Conservation (phyloP, 2,113 vertebrate genomes). For the Ivindomyrus marchei region DNA sequence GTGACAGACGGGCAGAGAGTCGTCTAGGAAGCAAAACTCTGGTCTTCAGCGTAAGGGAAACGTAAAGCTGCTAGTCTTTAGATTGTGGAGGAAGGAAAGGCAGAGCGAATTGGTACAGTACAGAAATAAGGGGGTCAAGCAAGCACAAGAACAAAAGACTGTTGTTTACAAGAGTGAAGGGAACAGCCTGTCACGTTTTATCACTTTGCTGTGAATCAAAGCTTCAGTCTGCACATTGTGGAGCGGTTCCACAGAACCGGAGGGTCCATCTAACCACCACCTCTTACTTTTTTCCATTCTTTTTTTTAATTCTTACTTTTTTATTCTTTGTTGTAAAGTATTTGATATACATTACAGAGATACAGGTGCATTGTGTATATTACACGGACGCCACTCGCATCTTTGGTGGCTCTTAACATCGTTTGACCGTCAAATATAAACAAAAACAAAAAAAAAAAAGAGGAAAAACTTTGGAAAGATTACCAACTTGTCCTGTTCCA, state of each 20-base stretch:
- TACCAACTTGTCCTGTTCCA: constrained; percentile 66
- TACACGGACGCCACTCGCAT: constrained; percentile 81
- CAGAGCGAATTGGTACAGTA: constrained; percentile 39
- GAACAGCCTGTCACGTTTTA: constrained; percentile 73
- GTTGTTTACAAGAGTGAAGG: constrained; percentile 39
- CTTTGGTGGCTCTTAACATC: constrained; percentile 78
- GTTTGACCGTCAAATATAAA: constrained; percentile 63
- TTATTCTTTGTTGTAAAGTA: constrained; percentile 87
- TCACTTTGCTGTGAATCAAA: constrained; percentile 75
- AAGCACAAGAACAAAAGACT: constrained; percentile 25
- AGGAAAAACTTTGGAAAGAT: constrained; percentile 59
- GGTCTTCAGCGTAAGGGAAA: constrained; percentile 46
- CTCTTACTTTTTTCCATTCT: constrained; percentile 48
- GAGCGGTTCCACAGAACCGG: constrained; percentile 73
- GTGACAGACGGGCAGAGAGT: neutral
- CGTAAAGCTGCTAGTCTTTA: constrained; percentile 46
- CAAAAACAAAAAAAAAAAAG: constrained; percentile 40
- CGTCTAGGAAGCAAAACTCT: constrained; percentile 18
- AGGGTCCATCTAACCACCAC: constrained; percentile 70
- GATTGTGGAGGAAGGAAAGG: constrained; percentile 51
- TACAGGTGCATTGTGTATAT: constrained; percentile 83
- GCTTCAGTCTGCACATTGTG: constrained; percentile 73
- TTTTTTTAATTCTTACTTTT: constrained; percentile 52
- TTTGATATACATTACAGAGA: constrained; percentile 88
- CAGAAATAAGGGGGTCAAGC: constrained; percentile 35